These are phyloP conservation scores for Drosophila prolongata DNA, from an alignment of 2,888 invertebrate genomes.

Conservation along the genomic window DNA sequence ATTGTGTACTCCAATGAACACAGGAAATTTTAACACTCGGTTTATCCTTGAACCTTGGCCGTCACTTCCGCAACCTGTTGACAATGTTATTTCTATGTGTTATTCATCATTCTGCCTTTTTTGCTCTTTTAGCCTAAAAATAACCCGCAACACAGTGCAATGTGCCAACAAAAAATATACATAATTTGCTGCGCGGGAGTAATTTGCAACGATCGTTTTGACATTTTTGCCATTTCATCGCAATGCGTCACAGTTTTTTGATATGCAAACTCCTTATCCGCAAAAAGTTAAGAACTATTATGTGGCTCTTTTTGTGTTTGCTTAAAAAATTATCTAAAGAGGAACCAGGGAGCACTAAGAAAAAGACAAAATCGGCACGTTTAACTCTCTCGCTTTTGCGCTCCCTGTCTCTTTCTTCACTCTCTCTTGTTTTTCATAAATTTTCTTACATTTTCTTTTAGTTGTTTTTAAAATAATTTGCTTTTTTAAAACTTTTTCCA, in stretches of 20 bases:
- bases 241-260: conserved; percentile 54
- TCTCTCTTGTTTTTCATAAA: conserved; percentile 27
- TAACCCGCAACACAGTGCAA: conserved; percentile 65
- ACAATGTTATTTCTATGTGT: conserved; percentile 52
- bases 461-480: conserved; percentile 10
- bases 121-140: conserved; percentile 55
- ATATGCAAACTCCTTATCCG: conserved; percentile 29
- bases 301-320: conserved; percentile 19
- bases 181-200: neutral
- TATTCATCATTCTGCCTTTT: conserved; percentile 28
- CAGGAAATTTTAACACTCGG: conserved; percentile 1
- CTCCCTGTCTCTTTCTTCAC: conserved; percentile 11
- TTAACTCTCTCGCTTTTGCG: conserved; percentile 60
- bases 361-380: conserved; percentile 22
- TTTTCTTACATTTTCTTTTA: conserved; percentile 61
- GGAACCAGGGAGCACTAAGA: conserved; percentile 20
- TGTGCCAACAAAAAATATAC: conserved; percentile 63
- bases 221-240: conserved; percentile 43
- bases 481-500: conserved; percentile 23
- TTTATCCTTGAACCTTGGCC: conserved; percentile 35
- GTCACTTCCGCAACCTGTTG: conserved; percentile 72
- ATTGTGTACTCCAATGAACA: neutral
- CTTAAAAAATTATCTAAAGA: conserved; percentile 35
- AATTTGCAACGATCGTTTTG: neutral
- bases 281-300: conserved; percentile 29